Conservation (phyloP, 2,113 vertebrate species). For the Prolemur simus region DNA sequence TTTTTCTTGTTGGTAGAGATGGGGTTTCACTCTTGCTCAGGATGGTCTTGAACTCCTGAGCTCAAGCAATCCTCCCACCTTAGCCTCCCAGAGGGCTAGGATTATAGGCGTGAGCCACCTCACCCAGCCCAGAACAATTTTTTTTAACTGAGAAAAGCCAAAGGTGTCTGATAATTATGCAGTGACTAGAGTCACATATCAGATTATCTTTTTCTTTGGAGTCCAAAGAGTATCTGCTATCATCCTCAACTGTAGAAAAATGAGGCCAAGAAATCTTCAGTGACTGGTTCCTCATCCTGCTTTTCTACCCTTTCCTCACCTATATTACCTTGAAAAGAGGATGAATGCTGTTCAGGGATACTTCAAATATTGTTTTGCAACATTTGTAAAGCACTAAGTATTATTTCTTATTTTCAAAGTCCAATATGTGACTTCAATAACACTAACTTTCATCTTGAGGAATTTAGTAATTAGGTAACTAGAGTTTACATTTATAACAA, state of each 20-base stretch:
- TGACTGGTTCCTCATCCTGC: neutral
- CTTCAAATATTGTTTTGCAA: neutral
- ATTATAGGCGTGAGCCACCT: no score
- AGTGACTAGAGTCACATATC: neutral
- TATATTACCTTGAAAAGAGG: neutral
- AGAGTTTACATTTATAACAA: neutral
- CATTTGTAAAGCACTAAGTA: neutral
- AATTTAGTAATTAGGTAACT: neutral
- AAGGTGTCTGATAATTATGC: neutral
- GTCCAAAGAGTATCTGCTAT: neutral
- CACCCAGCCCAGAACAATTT: no score
- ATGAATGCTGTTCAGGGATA: neutral
- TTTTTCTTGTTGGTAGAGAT: no score
- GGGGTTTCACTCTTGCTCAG: no score
- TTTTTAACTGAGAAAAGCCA: neutral
- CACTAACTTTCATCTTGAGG: neutral
- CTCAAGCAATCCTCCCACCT: no score
- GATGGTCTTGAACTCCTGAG: no score
- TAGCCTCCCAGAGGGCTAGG: no score
- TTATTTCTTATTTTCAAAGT: constrained; percentile 15
- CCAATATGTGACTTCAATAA: neutral
- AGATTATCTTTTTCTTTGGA: neutral
- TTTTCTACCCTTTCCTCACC: neutral
- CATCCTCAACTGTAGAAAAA: neutral
- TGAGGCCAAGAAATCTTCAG: neutral